Base-by-base conservation (phyloP, 1,140 invertebrate genomes). In the Lutraria rhynchaena region DNA sequence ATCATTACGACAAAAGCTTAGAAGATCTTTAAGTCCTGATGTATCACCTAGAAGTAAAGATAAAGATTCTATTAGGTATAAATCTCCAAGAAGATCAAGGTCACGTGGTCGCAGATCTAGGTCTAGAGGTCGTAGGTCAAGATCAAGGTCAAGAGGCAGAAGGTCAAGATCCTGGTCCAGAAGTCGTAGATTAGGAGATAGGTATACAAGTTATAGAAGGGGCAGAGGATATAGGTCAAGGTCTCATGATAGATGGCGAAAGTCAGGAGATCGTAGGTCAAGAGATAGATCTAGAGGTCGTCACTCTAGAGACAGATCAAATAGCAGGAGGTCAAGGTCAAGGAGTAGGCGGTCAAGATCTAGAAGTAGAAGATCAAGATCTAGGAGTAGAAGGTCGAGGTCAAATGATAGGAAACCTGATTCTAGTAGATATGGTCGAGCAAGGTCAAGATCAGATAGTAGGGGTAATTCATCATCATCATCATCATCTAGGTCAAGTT, bases 381-480 rank as follows among this genome's bases (percentile, higher is more conserved):
- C 61, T 19, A 27, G 60, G 49, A n/a, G 57, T 63, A 49, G 60
- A 70, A 60, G 29, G 46, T 60, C 65, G 35, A 46, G 77, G 29
- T 70, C 46, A 70, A 33, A 51, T 46, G 44, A 41, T 11, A 44
- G 58, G 35, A 49, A 46, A 58, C 4, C 35, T 35, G 33, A 37
- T 44, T 1, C 7, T 35, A 70, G 41, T 17, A 35, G 29, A 44
- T 49, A 46, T 70, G 44, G 44, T 0, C 35, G 24, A 17, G 58
- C 51, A 49, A 81, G 67, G 55, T 86, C 84, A 29, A 74, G 49
- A 27, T 81, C 84, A 63, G 77, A 77, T 29, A 86, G 85, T 77
- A 85, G 82, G 77, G 86, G 67, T 33, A 69, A 31, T 60, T 88
- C 78, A 78, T 69, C 61, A 71, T 91, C 85, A 44, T 80, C 70